Conservation (phyloP, 2,888 invertebrate species). For the Melipona bicolor region DNA sequence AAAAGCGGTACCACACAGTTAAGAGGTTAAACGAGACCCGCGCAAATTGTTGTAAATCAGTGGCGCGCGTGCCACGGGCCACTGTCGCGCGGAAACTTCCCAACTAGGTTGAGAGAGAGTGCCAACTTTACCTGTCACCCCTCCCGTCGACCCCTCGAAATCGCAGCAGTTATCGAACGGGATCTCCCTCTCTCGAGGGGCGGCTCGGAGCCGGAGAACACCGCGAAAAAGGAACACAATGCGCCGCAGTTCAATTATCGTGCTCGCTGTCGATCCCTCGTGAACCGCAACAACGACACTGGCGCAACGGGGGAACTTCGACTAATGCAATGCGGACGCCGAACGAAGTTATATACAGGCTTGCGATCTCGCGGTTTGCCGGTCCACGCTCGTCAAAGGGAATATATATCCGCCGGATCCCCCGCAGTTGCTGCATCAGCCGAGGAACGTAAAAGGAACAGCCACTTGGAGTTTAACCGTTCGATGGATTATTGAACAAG, state of each 20-base stretch:
- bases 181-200: background rate
- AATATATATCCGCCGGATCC: background rate
- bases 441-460: background rate
- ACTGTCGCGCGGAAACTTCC: background rate
- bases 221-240: background rate
- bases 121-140: constrained; percentile 4
- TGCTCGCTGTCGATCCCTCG: background rate
- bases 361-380: background rate
- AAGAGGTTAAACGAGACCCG: background rate
- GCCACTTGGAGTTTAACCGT: background rate
- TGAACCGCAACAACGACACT: too few species aligned
- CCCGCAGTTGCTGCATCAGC: background rate
- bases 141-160: constrained; percentile 4
- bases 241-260: background rate
- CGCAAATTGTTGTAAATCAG: constrained; percentile 2
- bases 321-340: background rate
- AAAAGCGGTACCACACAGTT: too few species aligned
- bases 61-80: background rate
- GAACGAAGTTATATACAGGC: background rate
- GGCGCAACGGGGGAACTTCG: too few species aligned
- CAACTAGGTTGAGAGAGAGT: background rate
- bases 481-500: too few species aligned
- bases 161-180: background rate
- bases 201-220: background rate
- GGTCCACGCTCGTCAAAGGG: background rate